Conservation (phyloP, 2,888 invertebrate genomes). For the Sphecodes monilicornis region DNA sequence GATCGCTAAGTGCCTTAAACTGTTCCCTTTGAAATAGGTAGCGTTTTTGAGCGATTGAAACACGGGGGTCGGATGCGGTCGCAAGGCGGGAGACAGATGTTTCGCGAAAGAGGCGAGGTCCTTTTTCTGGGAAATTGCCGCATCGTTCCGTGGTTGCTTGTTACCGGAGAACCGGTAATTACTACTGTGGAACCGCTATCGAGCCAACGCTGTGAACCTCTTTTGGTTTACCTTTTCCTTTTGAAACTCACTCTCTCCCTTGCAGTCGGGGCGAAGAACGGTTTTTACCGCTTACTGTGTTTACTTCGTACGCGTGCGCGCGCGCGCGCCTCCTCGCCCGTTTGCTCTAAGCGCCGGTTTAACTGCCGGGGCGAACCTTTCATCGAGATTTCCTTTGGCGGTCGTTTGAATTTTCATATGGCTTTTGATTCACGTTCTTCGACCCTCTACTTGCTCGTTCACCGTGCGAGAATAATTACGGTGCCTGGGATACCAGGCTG, state of each 20-base stretch:
- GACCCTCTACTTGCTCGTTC: constrained; percentile 29
- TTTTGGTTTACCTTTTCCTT: constrained; percentile 70
- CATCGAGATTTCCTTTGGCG: constrained; percentile 59
- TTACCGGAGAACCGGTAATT: constrained; percentile 71
- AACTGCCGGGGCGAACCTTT: constrained; percentile 62
- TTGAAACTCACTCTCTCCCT: constrained; percentile 56
- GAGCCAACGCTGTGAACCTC: constrained; percentile 63
- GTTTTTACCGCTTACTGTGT: constrained; percentile 63
- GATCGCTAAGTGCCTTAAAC: background rate
- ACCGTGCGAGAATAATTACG: constrained; percentile 28
- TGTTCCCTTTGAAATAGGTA: background rate
- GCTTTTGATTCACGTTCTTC: constrained; percentile 39
- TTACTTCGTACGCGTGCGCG: constrained; percentile 52
- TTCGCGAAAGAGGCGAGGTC: constrained; percentile 42
- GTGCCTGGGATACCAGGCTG: background rate
- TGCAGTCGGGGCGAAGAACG: constrained; percentile 38
- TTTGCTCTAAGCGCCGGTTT: constrained; percentile 60
- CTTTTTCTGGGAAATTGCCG: constrained; percentile 66
- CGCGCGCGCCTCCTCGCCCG: background rate
- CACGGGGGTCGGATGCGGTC: background rate
- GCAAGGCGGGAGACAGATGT: constrained; percentile 55
- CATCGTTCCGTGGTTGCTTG: constrained; percentile 63
- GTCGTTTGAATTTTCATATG: constrained; percentile 40
- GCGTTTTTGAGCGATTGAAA: background rate
- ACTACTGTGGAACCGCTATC: constrained; percentile 65